Evolutionary conservation across 2,888 invertebrate species (phyloP).

Genomic region (Syritta pipiens): DNA sequence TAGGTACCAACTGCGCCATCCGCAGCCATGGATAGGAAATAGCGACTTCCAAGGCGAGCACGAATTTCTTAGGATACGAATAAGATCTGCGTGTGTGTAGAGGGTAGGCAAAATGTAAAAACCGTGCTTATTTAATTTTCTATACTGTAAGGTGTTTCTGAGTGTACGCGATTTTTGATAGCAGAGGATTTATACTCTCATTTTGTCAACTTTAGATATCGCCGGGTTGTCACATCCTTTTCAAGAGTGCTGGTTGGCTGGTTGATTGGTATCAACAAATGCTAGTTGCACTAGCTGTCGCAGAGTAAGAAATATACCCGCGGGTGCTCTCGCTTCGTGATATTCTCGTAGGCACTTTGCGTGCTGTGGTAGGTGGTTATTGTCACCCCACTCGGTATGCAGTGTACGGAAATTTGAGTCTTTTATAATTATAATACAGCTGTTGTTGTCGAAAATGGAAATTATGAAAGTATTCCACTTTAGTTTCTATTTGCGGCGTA

Average conservation of each 20-base stretch:
- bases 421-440: slow-evolving; percentile 41
- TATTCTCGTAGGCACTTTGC: not conserved
- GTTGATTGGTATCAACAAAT: slow-evolving; percentile 23
- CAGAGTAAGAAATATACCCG: not conserved
- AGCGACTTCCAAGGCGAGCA: slow-evolving; percentile 15
- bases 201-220: slow-evolving; percentile 48
- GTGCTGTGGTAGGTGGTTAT: not conserved
- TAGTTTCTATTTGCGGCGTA: too few species aligned
- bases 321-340: not conserved
- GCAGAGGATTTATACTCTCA: slow-evolving; percentile 31
- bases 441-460: slow-evolving; percentile 45
- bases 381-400: not conserved
- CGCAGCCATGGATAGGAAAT: slow-evolving; percentile 20
- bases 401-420: slow-evolving; percentile 28
- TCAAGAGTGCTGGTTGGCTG: not conserved
- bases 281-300: not conserved
- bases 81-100: not conserved
- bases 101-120: not conserved
- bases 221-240: slow-evolving; percentile 18
- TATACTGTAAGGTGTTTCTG: not conserved
- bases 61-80: not conserved
- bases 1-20: slow-evolving; percentile 30
- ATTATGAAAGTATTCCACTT: too few species aligned
- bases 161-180: slow-evolving; percentile 8
- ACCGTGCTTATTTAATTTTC: slow-evolving; percentile 26